These are phyloP conservation scores for Pomacea canaliculata DNA, from an alignment of 2,888 invertebrate genomes.

Conservation along the genomic window DNA sequence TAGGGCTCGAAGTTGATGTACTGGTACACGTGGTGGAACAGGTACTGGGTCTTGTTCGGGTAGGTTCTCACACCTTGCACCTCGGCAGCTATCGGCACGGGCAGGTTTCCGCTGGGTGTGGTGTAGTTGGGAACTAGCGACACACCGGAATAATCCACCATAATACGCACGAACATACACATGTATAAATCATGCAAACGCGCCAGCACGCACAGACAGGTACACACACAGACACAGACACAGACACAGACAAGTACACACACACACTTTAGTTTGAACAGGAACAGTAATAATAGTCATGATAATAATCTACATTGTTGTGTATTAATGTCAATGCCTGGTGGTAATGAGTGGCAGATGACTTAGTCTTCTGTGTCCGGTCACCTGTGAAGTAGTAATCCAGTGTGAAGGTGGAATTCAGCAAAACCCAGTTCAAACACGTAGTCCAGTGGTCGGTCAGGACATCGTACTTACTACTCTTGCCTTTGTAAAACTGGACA, in stretches of 20 bases:
- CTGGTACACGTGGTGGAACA: slow-evolving; percentile 48
- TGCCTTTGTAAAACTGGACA: slow-evolving; percentile 14
- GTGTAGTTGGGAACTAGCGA: slow-evolving; percentile 31
- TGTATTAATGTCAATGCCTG: no score
- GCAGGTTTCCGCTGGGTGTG: slow-evolving; percentile 33
- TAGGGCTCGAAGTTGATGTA: slow-evolving; percentile 41
- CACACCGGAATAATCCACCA: neutral
- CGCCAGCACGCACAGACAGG: neutral
- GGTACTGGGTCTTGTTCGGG: slow-evolving; percentile 16
- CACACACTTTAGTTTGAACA: no score
- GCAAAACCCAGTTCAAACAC: slow-evolving; percentile 41
- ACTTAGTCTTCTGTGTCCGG: no score
- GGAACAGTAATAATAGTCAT: no score
- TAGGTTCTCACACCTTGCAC: slow-evolving; percentile 29
- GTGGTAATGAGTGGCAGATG: no score
- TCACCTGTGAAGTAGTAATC: slow-evolving; percentile 50
- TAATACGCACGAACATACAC: neutral
- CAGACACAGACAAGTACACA: no score
- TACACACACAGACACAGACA: no score
- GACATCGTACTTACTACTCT: slow-evolving; percentile 32
- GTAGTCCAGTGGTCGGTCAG: slow-evolving; percentile 46
- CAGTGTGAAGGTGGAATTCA: slow-evolving; percentile 42
- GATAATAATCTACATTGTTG: no score
- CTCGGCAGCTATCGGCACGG: slow-evolving; percentile 42
- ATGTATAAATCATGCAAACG: neutral